phyloP scores from a whole-genome alignment of 2,888 invertebrate genomes.

The Archips xylosteana region DNA sequence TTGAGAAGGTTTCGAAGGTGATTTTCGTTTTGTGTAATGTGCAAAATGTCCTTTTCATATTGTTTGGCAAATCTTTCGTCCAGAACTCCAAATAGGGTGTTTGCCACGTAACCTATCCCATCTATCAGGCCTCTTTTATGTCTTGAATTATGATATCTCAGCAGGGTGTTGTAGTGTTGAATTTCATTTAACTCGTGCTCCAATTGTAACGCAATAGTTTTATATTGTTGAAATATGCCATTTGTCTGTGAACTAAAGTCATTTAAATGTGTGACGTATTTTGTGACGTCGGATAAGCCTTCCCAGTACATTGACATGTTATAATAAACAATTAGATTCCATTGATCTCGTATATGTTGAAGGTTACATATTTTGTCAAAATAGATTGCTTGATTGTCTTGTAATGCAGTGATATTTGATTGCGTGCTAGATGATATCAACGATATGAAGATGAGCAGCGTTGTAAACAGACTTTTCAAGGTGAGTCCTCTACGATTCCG shows the following conservation, averaged over 20 bases:
- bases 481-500: neutral
- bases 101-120: constrained; percentile 25
- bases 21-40: neutral
- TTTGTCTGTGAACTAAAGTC: neutral
- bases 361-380: constrained; percentile 10
- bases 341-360: constrained; percentile 8
- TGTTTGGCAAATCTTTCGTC: constrained; percentile 41
- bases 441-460: neutral
- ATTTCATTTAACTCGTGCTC: constrained; percentile 9
- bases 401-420: constrained; percentile 11
- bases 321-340: constrained; percentile 16
- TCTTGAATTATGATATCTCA: constrained; percentile 2
- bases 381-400: neutral
- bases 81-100: constrained; percentile 41
- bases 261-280: constrained; percentile 8
- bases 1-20: neutral
- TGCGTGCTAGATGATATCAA: neutral
- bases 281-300: neutral
- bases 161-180: constrained; percentile 1
- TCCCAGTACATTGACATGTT: constrained; percentile 15
- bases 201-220: constrained; percentile 1
- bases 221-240: neutral
- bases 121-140: constrained; percentile 10
- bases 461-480: neutral
- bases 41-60: constrained; percentile 39